These are phyloP conservation scores for Macrotis lagotis DNA, from an alignment of 2,113 vertebrate genomes.

Conservation along the genomic window DNA sequence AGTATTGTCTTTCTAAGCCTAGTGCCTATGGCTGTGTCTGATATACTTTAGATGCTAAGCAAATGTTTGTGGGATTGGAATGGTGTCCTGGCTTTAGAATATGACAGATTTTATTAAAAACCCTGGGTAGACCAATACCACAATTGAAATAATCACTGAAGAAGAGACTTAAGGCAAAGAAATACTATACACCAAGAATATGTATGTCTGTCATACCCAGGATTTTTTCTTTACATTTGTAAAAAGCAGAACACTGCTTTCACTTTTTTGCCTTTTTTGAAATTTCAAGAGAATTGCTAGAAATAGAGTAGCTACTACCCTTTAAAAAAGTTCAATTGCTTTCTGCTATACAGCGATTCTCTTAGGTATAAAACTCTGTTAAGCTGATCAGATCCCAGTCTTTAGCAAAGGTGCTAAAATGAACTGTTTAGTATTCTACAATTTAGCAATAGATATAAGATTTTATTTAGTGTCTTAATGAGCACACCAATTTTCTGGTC, in stretches of 20 bases:
- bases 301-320: not conserved
- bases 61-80: not conserved
- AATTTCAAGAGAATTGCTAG: not conserved
- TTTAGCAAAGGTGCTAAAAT: not conserved
- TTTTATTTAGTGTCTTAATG: constrained; percentile 10
- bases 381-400: not conserved
- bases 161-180: constrained; percentile 15
- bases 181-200: constrained; percentile 6
- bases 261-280: no score
- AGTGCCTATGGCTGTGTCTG: not conserved
- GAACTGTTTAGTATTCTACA: not conserved
- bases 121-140: not conserved
- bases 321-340: not conserved
- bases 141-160: constrained; percentile 6
- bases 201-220: not conserved
- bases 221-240: not conserved
- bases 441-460: constrained; percentile 4
- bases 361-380: not conserved
- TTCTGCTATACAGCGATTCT: constrained; percentile 6
- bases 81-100: not conserved
- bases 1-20: not conserved
- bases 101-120: not conserved
- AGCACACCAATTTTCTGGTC: constrained; percentile 24
- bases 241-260: not conserved
- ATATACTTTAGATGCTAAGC: not conserved